Evolutionary conservation across 30 jellyfish, hydroid and myxozoan species (phyloP), one percentile per base, ranked within the genome.

Genomic region (Sanderia malayensis): DNA sequence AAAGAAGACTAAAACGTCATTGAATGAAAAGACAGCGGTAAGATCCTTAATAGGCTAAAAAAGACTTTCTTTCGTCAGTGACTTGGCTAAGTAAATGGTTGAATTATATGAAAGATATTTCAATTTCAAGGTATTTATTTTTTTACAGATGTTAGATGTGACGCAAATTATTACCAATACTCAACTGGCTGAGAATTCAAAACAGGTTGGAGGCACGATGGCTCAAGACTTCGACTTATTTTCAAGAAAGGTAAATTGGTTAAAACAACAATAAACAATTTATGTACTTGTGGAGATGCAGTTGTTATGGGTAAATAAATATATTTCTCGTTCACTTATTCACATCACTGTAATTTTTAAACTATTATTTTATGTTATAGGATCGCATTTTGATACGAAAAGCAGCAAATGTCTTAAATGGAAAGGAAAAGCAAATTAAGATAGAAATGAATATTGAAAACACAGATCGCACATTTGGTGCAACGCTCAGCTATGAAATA

Each of bases 11-110:
- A 79, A 77, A 6, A 47, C 44, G 18, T 60, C 81, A 3, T 67
- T 47, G 27, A 85, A 85, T 44, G 96, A 85, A 71, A 85, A 85
- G 65, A 85, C 96, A 19, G 81, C 71, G 63, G 96, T 85, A 69
- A 55, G 86, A 3, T 1, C n/a, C n/a, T n/a, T n/a, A n/a, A n/a
- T n/a, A n/a, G n/a, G n/a, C n/a, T n/a, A n/a, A n/a, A n/a, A n/a
- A n/a, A n/a, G n/a, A n/a, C n/a, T n/a, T n/a, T n/a, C n/a, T n/a
- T n/a, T n/a, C n/a, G n/a, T n/a, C n/a, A n/a, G n/a, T n/a, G n/a
- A n/a, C n/a, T n/a, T n/a, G n/a, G n/a, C n/a, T n/a, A n/a, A n/a
- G n/a, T n/a, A n/a, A n/a, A n/a, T n/a, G n/a, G n/a, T n/a, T n/a
- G n/a, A n/a, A n/a, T n/a, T n/a, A n/a, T n/a, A n/a, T n/a, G n/a